Conservation (phyloP, 2,797 vertebrate species). For the Poeciliopsis infans region DNA sequence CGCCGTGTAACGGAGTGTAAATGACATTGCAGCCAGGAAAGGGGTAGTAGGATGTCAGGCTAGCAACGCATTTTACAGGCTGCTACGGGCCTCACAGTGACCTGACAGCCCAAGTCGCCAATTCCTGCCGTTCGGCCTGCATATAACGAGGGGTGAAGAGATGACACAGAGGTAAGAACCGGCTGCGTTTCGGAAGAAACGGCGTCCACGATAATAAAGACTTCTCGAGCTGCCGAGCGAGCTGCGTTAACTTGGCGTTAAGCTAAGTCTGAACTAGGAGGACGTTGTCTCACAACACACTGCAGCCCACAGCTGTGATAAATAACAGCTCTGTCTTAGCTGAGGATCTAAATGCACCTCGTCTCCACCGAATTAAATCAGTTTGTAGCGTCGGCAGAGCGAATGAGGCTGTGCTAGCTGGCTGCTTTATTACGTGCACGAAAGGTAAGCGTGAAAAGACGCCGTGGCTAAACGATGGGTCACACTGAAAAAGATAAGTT, state of each 20-base stretch:
- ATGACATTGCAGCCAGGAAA: slow-evolving; percentile 55
- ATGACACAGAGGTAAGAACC: slow-evolving; percentile 55
- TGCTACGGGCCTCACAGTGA: slow-evolving; percentile 66
- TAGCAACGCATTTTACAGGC: slow-evolving; percentile 48
- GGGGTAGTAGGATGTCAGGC: slow-evolving; percentile 31
- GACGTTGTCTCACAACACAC: slow-evolving; percentile 13
- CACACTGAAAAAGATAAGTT: slow-evolving; percentile 12
- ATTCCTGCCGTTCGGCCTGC: slow-evolving; percentile 17
- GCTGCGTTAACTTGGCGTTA: slow-evolving; percentile 29
- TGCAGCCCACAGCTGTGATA: slow-evolving; percentile 22
- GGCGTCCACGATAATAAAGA: background rate
- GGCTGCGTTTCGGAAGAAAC: background rate
- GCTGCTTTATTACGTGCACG: slow-evolving; percentile 17
- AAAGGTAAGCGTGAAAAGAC: slow-evolving; percentile 27
- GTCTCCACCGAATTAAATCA: background rate
- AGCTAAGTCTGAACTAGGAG: slow-evolving; percentile 26
- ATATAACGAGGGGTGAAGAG: slow-evolving; percentile 25
- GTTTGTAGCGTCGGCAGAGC: slow-evolving; percentile 25
- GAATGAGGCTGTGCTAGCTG: slow-evolving; percentile 26
- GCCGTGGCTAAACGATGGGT: slow-evolving; percentile 3
- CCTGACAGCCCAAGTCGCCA: slow-evolving; percentile 45
- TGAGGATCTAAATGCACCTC: slow-evolving; percentile 9
- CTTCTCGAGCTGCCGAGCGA: slow-evolving; percentile 2
- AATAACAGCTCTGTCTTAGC: slow-evolving; percentile 15
- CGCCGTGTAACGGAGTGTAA: slow-evolving; percentile 31